Percentiles rank a stretch among this genome's conserved stretches.
Conservation (phyloP, 2,888 invertebrate genomes). For the Plagodis dolabraria region DNA sequence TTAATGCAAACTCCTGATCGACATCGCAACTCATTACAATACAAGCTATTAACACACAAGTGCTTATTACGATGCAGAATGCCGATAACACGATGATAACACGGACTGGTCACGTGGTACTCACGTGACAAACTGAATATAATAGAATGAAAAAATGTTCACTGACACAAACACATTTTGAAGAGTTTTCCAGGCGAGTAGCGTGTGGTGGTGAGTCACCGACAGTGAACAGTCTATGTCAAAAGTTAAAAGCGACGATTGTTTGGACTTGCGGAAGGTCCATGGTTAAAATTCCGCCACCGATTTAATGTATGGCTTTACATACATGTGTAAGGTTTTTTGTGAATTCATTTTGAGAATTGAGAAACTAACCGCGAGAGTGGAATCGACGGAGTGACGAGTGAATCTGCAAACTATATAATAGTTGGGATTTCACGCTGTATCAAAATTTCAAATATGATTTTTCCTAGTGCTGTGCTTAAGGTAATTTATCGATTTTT, state of each 20-base stretch:
- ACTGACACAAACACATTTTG: constrained; percentile 28
- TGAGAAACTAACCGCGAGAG: no score
- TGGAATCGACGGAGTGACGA: no score
- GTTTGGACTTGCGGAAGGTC: neutral
- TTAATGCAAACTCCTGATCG: neutral
- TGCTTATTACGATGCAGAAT: constrained; percentile 37
- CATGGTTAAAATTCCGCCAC: no score
- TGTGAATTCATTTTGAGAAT: no score
- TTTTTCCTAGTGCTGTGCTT: no score
- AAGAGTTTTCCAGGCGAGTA: constrained; percentile 69
- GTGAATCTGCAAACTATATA: no score
- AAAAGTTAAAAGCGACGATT: neutral
- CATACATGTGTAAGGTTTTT: no score
- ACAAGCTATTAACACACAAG: constrained; percentile 21
- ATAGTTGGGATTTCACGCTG: no score
- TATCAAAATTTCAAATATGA: no score
- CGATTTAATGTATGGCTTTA: no score
- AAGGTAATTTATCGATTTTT: no score
- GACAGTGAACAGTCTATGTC: constrained; percentile 19
- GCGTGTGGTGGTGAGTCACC: constrained; percentile 58
- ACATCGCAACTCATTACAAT: constrained; percentile 1
- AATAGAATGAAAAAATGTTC: no score
- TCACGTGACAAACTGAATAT: constrained; percentile 53
- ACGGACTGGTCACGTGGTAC: constrained; percentile 47
- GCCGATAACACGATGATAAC: constrained; percentile 53